Percentiles rank a stretch among this genome's conserved stretches.
phyloP scores from a whole-genome alignment of 1,140 invertebrate genomes.

The Zaprionus lachaisei region DNA sequence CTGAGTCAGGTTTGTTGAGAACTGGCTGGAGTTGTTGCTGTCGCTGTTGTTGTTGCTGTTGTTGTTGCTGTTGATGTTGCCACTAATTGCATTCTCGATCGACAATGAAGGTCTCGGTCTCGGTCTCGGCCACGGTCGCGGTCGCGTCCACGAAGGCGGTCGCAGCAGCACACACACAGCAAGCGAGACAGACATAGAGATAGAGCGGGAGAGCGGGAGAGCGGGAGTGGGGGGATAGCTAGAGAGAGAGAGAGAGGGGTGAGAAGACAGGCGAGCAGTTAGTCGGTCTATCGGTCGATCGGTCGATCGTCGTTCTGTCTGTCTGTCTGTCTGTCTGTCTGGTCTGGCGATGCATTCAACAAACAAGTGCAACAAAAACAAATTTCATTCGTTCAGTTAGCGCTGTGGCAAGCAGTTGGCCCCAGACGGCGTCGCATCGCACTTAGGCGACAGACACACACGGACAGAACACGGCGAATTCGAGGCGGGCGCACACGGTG shows the following conservation, averaged over 20 bases:
- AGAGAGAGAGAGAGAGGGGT: conserved; percentile 8
- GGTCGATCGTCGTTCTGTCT: conserved; percentile 18
- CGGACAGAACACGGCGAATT: conserved; percentile 11
- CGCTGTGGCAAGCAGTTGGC: conserved; percentile 71
- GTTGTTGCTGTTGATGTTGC: conserved; percentile 39
- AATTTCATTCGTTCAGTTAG: conserved; percentile 57
- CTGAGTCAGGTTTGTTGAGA: conserved; percentile 32
- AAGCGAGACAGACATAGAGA: neutral
- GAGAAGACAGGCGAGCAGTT: neutral
- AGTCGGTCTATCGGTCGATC: conserved; percentile 1
- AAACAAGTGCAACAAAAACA: conserved; percentile 51
- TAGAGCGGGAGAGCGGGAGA: neutral
- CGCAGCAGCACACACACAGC: conserved; percentile 18
- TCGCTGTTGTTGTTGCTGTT: conserved; percentile 28
- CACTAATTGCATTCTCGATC: conserved; percentile 80
- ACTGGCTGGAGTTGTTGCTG: conserved; percentile 48
- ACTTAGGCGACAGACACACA: conserved; percentile 13
- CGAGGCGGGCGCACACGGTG: conserved; percentile 28
- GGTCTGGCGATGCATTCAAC: conserved; percentile 5
- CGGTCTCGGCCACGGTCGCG: conserved; percentile 47
- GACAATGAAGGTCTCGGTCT: conserved; percentile 66
- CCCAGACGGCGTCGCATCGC: conserved; percentile 57
- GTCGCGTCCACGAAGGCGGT: conserved; percentile 22
- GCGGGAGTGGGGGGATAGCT: neutral
- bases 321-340: neutral